Evolutionary conservation across 2,888 invertebrate species (phyloP).

Genomic region (Archips xylosteana): DNA sequence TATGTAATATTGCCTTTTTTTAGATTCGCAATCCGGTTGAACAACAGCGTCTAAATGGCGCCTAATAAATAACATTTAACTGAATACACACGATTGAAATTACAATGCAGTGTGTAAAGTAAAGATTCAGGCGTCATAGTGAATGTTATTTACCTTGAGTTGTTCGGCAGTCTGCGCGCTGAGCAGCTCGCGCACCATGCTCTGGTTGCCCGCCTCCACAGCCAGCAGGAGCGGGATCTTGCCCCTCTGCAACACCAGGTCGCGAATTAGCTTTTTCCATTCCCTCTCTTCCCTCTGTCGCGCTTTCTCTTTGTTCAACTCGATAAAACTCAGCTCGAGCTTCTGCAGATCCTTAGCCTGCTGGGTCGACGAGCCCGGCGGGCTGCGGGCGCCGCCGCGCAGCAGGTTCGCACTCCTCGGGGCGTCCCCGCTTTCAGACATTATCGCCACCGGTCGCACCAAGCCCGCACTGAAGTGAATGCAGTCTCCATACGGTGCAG

Average conservation of each 20-base stretch:
- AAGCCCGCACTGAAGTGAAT: conserved; percentile 55
- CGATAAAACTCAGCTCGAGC: conserved; percentile 80
- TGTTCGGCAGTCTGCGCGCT: conserved; percentile 95
- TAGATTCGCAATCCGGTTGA: neutral
- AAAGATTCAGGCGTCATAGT: neutral
- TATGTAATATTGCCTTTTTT: neutral
- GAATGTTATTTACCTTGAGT: conserved; percentile 86
- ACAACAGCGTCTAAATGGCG: neutral
- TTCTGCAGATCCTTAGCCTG: conserved; percentile 76
- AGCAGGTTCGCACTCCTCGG: conserved; percentile 65
- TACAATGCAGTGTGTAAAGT: neutral
- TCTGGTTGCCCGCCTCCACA: conserved; percentile 97
- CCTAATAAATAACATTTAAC: neutral
- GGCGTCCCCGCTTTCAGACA: conserved; percentile 65
- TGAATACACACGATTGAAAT: neutral
- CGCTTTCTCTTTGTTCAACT: conserved; percentile 82
- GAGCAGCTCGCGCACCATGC: conserved; percentile 97
- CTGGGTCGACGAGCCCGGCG: conserved; percentile 60
- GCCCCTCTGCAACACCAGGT: conserved; percentile 92
- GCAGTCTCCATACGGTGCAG: conserved; percentile 59
- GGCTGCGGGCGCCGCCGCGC: conserved; percentile 64
- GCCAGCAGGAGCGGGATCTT: conserved; percentile 97
- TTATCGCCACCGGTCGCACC: conserved; percentile 49
- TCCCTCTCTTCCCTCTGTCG: conserved; percentile 81
- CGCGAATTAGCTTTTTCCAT: conserved; percentile 86